Evolutionary conservation across 1,140 invertebrate species (phyloP), one percentile per base, ranked within the genome.

Genomic region (Bombus pyrosoma): DNA sequence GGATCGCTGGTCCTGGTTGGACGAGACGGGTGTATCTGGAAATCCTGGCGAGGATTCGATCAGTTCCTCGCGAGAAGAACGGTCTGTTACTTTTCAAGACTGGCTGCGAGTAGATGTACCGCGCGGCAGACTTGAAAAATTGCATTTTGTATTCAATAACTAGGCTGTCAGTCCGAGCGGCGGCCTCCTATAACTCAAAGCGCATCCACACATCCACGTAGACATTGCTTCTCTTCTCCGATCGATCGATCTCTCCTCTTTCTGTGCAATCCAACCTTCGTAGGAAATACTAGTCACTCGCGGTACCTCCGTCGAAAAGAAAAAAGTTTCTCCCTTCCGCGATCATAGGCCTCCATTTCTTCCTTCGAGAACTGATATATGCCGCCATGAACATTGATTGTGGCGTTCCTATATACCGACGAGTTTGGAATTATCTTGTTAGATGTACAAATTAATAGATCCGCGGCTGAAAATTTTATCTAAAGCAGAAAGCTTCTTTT

Each of bases 121-220:
- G 9, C 57, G 13, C 53, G 69, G 86, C 72, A 83, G 85, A 85
- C 87, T 93, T 91, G 92, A 93, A 93, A 93, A 92, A 93, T 93
- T 93, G 90, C 89, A 92, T 93, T 93, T 93, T 92, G 91, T 91
- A 93, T 93, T 93, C 93, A 93, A 93, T 92, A 93, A 93, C 92
- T 93, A 91, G 92, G 87, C 92, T 93, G 93, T 93, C 93, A 91
- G 87, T 86, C 80, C 82, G 81, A 85, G 77, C 84, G 83, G 84
- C 87, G 79, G 88, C 88, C 88, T 87, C 74, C 88, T 91, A 92
- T 90, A 93, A 92, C 91, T 93, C 91, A 92, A 86, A 87, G 85
- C 85, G 87, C 90, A 92, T 92, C 88, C 89, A 81, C 88, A 81
- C 77, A 84, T 81, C 75, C 78, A 78, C 86, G 87, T 78, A 81